phyloP scores from a whole-genome alignment of 1,140 invertebrate genomes.

The Batillaria attramentaria region DNA sequence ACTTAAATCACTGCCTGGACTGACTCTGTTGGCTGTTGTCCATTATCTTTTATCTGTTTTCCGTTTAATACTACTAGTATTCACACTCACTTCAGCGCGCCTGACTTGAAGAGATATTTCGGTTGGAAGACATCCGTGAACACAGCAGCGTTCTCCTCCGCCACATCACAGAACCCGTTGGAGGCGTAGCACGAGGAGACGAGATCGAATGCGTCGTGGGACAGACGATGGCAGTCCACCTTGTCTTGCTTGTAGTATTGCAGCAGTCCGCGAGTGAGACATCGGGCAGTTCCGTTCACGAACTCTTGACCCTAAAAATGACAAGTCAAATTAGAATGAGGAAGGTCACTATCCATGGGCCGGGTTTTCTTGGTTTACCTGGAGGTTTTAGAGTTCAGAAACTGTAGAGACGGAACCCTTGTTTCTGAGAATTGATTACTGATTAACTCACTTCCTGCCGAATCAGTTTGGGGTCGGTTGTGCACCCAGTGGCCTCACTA shows the following conservation, averaged over 20 bases:
- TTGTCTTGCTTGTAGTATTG: conserved; percentile 8
- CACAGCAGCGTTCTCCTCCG: conserved; percentile 8
- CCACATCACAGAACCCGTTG: conserved; percentile 30
- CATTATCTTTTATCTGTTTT: not conserved
- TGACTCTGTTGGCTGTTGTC: not conserved
- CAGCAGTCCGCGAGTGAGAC: conserved; percentile 29
- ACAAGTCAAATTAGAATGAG: not conserved
- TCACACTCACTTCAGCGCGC: conserved; percentile 28
- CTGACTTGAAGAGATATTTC: conserved; percentile 19
- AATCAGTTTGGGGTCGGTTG: too few relatives aligned
- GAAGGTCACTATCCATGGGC: not conserved
- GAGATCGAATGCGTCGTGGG: conserved; percentile 28
- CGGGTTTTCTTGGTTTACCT: not conserved
- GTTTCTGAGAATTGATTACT: not conserved
- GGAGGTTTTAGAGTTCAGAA: not conserved
- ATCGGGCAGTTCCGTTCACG: conserved; percentile 24
- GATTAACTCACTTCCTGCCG: not conserved
- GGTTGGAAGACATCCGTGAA: conserved; percentile 26
- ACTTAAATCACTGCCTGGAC: not conserved
- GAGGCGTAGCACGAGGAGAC: conserved; percentile 26
- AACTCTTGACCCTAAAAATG: conserved; percentile 18
- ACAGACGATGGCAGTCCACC: conserved; percentile 35
- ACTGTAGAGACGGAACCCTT: not conserved
- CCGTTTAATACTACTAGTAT: not conserved
- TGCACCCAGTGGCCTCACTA: too few relatives aligned